A percentile compares a stretch with the other conserved stretches of the same genome.
phyloP scores from a whole-genome alignment of 2,113 vertebrate genomes.

The Alces alces region DNA sequence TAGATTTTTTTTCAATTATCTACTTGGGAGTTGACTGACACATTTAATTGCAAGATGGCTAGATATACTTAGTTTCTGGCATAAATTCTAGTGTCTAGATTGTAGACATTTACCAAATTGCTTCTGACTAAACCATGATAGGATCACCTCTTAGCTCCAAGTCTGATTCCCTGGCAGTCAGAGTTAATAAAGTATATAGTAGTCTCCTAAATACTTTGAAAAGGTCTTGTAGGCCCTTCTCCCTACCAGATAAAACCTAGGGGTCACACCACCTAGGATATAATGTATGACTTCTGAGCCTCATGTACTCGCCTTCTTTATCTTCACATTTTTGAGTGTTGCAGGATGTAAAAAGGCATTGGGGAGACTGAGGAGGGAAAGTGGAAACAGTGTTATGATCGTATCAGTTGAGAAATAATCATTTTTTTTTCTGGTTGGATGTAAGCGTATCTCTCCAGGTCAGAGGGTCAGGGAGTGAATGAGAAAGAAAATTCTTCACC shows the following conservation, averaged over 20 bases:
- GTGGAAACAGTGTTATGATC: neutral
- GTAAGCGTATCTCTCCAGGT: neutral
- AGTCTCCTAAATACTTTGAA: neutral
- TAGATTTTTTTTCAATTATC: neutral
- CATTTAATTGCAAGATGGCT: neutral
- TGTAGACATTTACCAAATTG: neutral
- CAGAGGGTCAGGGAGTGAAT: neutral
- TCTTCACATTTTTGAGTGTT: neutral
- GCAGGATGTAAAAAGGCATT: neutral
- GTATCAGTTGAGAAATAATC: neutral
- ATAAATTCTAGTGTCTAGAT: neutral
- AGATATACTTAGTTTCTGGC: neutral
- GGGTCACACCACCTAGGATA: neutral
- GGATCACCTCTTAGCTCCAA: neutral
- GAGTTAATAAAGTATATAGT: neutral
- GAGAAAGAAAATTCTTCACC: neutral
- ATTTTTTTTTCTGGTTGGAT: neutral
- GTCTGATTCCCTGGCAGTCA: neutral
- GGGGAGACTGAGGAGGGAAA: neutral
- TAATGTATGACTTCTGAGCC: neutral
- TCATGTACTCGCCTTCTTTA: neutral
- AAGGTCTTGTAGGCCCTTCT: neutral
- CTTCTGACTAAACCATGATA: neutral
- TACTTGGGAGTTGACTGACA: neutral
- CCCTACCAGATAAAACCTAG: neutral